Base-by-base conservation (phyloP, 2,113 vertebrate genomes). In the Scomber japonicus region DNA sequence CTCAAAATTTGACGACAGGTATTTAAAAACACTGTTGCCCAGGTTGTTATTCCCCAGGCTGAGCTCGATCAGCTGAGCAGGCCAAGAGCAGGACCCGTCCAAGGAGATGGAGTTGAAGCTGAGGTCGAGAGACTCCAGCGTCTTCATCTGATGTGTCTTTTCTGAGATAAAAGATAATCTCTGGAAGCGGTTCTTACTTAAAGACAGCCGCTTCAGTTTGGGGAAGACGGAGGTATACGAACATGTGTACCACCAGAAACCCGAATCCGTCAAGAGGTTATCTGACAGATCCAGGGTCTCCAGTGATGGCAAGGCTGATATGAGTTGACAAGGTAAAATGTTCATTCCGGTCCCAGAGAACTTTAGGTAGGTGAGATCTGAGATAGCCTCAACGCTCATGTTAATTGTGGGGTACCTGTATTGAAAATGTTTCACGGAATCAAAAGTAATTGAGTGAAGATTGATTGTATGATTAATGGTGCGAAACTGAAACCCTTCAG, bases 311-410 rank as follows among this genome's bases (percentile, higher is more conserved):
- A 94, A 62, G 31, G 46, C 71, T 13, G 92, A 90, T 0, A 94
- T 55, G 13, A 92, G 21, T 54, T 86, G 80, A 27, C 90, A 94
- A 15, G 94, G 94, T 15, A 88, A 84, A 66, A 93, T 93, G 60
- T 93, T 94, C 90, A 94, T 90, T n/a, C 90, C 91, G 1, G 74
- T 90, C 5, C 89, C 83, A 15, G 93, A 94, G 30, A 94, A 92
- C 61, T 89, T 94, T 11, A 94, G 0, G n/a, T 92, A 89, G 8
- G 40, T 80, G 31, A 93, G 75, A 14, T 82, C 72, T n/a, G 63
- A 82, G 14, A 71, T 0, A 1, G 64, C 57, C 2, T 89, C 65
- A 19, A 88, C 66, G 35, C 74, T 93, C 3, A 90, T 78, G 54
- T 89, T 90, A 48, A 94, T 30, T 9, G 3, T 83, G 14, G 92